phyloP scores from a whole-genome alignment of 2,888 invertebrate species.

The Thera obeliscata region DNA sequence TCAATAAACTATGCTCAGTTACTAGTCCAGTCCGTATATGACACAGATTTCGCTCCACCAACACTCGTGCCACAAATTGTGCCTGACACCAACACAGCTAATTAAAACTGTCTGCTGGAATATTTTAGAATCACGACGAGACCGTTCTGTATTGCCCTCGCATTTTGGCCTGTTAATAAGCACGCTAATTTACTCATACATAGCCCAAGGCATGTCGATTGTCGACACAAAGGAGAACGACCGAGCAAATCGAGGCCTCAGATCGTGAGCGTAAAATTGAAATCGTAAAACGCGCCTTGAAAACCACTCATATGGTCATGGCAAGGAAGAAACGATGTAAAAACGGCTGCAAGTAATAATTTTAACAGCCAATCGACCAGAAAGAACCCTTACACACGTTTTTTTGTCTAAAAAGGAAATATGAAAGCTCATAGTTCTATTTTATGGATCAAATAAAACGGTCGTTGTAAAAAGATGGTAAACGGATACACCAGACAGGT shows the following conservation, averaged over 20 bases:
- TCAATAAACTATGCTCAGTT: slow-evolving; percentile 1
- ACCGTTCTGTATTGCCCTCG: slow-evolving; percentile 24
- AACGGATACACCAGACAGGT: slow-evolving; percentile 34
- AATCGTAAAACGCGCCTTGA: slow-evolving; percentile 33
- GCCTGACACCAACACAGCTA: slow-evolving; percentile 8
- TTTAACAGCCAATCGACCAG: slow-evolving; percentile 34
- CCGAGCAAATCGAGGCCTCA: slow-evolving; percentile 24
- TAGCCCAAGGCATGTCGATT: slow-evolving; percentile 24
- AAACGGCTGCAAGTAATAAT: slow-evolving; percentile 24
- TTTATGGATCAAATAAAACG: slow-evolving; percentile 26
- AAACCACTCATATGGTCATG: slow-evolving; percentile 33
- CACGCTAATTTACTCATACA: slow-evolving; percentile 34
- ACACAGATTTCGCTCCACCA: background rate
- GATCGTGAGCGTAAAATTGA: slow-evolving; percentile 37
- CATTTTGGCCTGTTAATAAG: slow-evolving; percentile 36
- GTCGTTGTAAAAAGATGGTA: slow-evolving; percentile 26
- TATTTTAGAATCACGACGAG: slow-evolving; percentile 25
- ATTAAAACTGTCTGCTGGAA: slow-evolving; percentile 27
- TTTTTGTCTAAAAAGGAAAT: slow-evolving; percentile 23
- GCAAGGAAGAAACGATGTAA: slow-evolving; percentile 25
- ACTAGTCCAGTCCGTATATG: background rate
- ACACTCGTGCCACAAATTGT: slow-evolving; percentile 3
- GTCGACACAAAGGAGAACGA: slow-evolving; percentile 25
- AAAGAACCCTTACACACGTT: slow-evolving; percentile 25
- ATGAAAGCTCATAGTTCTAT: slow-evolving; percentile 16